Evolutionary conservation across 2,113 vertebrate species (phyloP).

Genomic region (Alethe castanea): DNA sequence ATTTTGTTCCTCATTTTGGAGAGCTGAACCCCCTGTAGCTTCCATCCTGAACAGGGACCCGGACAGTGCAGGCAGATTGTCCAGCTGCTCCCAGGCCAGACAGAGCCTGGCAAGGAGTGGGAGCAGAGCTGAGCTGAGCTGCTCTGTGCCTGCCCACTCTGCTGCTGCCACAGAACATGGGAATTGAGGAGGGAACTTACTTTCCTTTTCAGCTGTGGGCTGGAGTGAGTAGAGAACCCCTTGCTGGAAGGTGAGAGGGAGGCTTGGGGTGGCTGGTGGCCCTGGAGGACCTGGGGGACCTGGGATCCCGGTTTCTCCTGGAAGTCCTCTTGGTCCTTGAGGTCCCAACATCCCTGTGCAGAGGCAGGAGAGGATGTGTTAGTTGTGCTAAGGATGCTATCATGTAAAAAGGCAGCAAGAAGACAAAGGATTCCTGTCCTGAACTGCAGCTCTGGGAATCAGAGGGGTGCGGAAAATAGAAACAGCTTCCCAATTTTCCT

Average conservation of each 20-base stretch:
- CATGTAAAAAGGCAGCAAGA: neutral
- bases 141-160: neutral
- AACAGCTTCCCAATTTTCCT: neutral
- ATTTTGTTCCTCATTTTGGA: neutral
- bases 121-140: neutral
- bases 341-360: constrained; percentile 76
- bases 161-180: neutral
- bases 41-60: neutral
- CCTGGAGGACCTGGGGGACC: constrained; percentile 85
- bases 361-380: neutral
- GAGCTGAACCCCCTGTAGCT: neutral
- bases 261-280: constrained; percentile 72
- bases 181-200: constrained; percentile 61
- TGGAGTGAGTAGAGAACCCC: constrained; percentile 84
- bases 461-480: neutral
- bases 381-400: neutral
- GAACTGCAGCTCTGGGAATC: neutral
- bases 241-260: constrained; percentile 63
- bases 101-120: neutral
- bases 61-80: neutral
- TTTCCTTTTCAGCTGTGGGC: constrained; percentile 71
- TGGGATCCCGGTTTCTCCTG: constrained; percentile 79
- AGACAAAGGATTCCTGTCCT: neutral
- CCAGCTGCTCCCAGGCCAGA: neutral
- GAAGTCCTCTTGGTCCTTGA: constrained; percentile 78